Evolutionary conservation across 1,140 invertebrate species (phyloP), one percentile per base, ranked within the genome.

Genomic region (Xylocopa sonorina): DNA sequence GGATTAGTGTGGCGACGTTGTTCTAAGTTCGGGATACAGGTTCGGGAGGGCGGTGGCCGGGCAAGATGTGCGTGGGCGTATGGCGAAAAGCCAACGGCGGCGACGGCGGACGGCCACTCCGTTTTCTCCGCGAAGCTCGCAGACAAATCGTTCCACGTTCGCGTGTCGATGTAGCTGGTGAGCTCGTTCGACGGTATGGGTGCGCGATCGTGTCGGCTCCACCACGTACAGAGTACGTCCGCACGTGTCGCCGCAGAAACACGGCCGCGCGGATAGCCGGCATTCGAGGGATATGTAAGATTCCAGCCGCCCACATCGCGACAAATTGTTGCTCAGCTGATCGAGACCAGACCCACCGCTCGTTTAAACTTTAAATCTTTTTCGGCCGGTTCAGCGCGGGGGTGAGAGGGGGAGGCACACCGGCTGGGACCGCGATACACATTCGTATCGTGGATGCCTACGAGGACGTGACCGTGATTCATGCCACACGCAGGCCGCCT

Each of bases 1-100:
- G 84, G 85, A 87, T 87, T 87, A 87, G 81, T 62, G 78, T 78
- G 85, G 84, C 85, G 85, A 82, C 85, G 84, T 87, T 86, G 84
- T 87, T 80, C 82, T 86, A 83, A 78, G 83, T 81, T 81, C 74
- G 82, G 82, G 83, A 76, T n/a, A n/a, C 85, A 73, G 69, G 77
- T 74, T 86, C 69, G 80, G n/a, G 64, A 16, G 78, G 68, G 74
- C 63, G 48, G 10, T 0, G 18, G 10, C 0, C n/a, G 12, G 48
- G 18, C 34, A 24, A 27, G 34, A 9, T 5, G 34, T 50, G 84
- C 84, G 85, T 87, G 81, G 85, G 84, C 78, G 85, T 78, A 86
- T 86, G 85, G 85, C 85, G 81, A 84, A 86, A 83, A 86, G 85
- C 85, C 85, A 87, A 57, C 73, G 79, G 27, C 77, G 72, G 82